A percentile compares a stretch with the other conserved stretches of the same genome.
These are phyloP conservation scores for Bryconaethiops microstoma DNA, from an alignment of 2,797 vertebrate species.

Conservation along the genomic window DNA sequence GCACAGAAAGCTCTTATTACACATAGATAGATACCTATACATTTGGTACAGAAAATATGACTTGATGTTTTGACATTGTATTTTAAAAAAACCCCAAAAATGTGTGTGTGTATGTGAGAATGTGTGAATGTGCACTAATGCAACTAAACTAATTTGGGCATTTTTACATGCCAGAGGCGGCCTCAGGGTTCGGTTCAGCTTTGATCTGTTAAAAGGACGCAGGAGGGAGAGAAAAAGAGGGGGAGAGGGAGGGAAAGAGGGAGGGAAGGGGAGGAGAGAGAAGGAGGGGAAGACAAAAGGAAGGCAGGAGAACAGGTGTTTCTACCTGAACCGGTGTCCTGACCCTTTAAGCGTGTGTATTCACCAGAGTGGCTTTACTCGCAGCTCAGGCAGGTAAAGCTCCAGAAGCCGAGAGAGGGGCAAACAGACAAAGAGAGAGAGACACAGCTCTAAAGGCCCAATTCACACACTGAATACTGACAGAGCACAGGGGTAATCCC, in stretches of 20 bases:
- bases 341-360: constrained; percentile 67
- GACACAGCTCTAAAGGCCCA: constrained; percentile 53
- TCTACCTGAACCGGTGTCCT: constrained; percentile 76
- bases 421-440: constrained; percentile 51
- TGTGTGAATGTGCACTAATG: neutral
- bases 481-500: constrained; percentile 48
- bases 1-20: neutral
- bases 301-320: constrained; percentile 71
- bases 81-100: no score
- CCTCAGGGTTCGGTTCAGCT: constrained; percentile 75
- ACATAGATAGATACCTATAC: neutral
- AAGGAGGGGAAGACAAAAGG: constrained; percentile 70
- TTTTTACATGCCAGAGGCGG: constrained; percentile 72
- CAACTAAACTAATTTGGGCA: constrained; percentile 42
- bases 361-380: constrained; percentile 71
- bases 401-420: constrained; percentile 42
- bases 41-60: neutral
- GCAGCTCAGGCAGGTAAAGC: constrained; percentile 74
- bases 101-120: neutral
- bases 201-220: constrained; percentile 80
- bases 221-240: constrained; percentile 32
- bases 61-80: neutral
- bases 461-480: constrained; percentile 71
- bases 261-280: neutral
- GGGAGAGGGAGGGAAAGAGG: neutral